A percentile compares a stretch with the other conserved stretches of the same genome.
Evolutionary conservation across 2,888 invertebrate genomes (phyloP).

Genomic region (Leptodirus hochenwartii): DNA sequence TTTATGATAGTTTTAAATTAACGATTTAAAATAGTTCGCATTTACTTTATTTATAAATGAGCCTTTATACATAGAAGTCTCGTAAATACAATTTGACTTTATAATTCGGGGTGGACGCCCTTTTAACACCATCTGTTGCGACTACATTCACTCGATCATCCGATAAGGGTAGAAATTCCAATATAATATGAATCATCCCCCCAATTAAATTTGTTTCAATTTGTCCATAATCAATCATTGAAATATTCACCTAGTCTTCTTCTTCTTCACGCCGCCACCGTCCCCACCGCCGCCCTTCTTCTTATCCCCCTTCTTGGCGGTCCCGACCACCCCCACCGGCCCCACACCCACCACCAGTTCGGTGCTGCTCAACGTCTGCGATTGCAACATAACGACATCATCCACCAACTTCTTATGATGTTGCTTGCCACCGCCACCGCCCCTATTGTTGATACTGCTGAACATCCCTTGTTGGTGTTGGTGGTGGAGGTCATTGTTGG

Average conservation of each 20-base stretch:
- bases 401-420: slow-evolving; percentile 21
- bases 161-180: no score
- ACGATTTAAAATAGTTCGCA: no score
- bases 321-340: slow-evolving; percentile 19
- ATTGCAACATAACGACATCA: slow-evolving; percentile 27
- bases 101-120: no score
- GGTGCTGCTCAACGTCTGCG: slow-evolving; percentile 27
- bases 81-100: no score
- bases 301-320: slow-evolving; percentile 45
- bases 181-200: background rate
- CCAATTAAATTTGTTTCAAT: background rate
- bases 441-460: slow-evolving; percentile 9
- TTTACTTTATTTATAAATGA: no score
- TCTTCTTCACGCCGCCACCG: slow-evolving; percentile 77
- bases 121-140: no score
- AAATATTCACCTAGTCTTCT: slow-evolving; percentile 62
- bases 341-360: slow-evolving; percentile 16
- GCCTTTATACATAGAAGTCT: no score
- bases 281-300: slow-evolving; percentile 72
- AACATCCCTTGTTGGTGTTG: background rate
- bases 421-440: slow-evolving; percentile 22
- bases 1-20: no score
- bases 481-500: background rate
- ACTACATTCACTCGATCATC: no score
- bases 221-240: background rate